These are phyloP conservation scores for Drosophila ironensis DNA, from an alignment of 1,140 invertebrate species.

Conservation along the genomic window DNA sequence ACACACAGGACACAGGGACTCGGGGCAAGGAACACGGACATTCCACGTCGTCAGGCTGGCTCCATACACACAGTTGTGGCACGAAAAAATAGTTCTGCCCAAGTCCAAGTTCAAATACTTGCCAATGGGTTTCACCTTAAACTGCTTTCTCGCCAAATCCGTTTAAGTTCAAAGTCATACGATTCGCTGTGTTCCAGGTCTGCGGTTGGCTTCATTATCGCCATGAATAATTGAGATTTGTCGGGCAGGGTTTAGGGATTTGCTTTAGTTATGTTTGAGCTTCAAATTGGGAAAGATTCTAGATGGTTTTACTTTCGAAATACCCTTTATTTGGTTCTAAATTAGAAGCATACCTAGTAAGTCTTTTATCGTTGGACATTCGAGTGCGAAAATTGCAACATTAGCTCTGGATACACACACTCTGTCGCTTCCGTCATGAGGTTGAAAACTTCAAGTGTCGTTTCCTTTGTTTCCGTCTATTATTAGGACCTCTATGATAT, in stretches of 20 bases:
- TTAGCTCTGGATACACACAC: slow-evolving; percentile 15
- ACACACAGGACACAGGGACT: slow-evolving; percentile 13
- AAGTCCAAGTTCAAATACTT: slow-evolving; percentile 38
- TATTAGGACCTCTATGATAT: slow-evolving; percentile 53
- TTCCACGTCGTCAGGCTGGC: slow-evolving; percentile 53
- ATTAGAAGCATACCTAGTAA: too few species aligned
- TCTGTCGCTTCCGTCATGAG: slow-evolving; percentile 37
- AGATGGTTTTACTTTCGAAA: too few species aligned
- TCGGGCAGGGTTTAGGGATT: too few species aligned
- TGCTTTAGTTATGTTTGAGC: too few species aligned
- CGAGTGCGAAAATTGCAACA: neutral
- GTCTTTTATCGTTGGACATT: too few species aligned
- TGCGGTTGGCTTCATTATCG: too few species aligned
- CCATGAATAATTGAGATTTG: too few species aligned
- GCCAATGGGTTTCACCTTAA: neutral
- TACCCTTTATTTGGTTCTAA: too few species aligned
- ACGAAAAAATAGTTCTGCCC: slow-evolving; percentile 26
- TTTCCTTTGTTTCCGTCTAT: slow-evolving; percentile 51
- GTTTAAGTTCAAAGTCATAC: neutral
- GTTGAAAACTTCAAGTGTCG: slow-evolving; percentile 59
- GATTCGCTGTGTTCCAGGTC: neutral
- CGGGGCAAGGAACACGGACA: slow-evolving; percentile 24
- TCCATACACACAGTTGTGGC: slow-evolving; percentile 30
- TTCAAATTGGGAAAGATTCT: too few species aligned
- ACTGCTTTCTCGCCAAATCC: neutral